Evolutionary conservation across 2,888 invertebrate genomes (phyloP).

Genomic region (Hypselothyrea guttata): DNA sequence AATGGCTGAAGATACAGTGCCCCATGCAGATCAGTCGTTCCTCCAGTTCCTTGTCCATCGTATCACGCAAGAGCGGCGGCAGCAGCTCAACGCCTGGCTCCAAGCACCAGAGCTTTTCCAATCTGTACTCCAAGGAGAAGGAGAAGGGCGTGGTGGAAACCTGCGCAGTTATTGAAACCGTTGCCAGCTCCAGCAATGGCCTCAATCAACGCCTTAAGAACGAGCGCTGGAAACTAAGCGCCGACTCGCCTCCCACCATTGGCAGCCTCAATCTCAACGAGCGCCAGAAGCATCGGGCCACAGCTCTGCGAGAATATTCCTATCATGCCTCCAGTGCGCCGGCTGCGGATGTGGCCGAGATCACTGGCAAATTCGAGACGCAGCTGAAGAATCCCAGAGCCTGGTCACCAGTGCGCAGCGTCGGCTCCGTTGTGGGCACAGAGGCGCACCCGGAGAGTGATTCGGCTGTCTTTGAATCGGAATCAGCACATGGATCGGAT

Average conservation of each 20-base stretch:
- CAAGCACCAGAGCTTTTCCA: conserved; percentile 88
- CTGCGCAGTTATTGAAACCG: conserved; percentile 80
- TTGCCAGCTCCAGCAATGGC: conserved; percentile 84
- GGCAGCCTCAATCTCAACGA: conserved; percentile 81
- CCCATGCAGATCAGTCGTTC: conserved; percentile 92
- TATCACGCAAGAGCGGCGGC: conserved; percentile 83
- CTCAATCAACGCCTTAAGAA: conserved; percentile 74
- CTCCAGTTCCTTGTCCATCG: conserved; percentile 90
- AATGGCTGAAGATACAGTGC: conserved; percentile 91
- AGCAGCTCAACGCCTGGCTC: conserved; percentile 84
- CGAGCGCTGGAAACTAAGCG: conserved; percentile 80
- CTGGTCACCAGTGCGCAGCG: conserved; percentile 94
- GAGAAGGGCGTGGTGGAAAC: conserved; percentile 82
- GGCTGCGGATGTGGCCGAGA: conserved; percentile 83
- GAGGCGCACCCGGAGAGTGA: conserved; percentile 94
- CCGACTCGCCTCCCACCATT: conserved; percentile 80
- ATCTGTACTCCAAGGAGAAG: conserved; percentile 81
- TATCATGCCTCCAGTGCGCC: conserved; percentile 80
- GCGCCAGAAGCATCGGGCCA: conserved; percentile 78
- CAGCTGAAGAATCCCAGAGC: conserved; percentile 91
- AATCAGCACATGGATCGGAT: conserved; percentile 87
- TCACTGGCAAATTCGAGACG: conserved; percentile 87
- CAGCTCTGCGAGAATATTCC: conserved; percentile 61
- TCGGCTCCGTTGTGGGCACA: conserved; percentile 91
- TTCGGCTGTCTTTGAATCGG: conserved; percentile 90